Evolutionary conservation across 2,797 vertebrate genomes (phyloP), one percentile per base, ranked within the genome.

Genomic region (Yasuhikotakia modesta): DNA sequence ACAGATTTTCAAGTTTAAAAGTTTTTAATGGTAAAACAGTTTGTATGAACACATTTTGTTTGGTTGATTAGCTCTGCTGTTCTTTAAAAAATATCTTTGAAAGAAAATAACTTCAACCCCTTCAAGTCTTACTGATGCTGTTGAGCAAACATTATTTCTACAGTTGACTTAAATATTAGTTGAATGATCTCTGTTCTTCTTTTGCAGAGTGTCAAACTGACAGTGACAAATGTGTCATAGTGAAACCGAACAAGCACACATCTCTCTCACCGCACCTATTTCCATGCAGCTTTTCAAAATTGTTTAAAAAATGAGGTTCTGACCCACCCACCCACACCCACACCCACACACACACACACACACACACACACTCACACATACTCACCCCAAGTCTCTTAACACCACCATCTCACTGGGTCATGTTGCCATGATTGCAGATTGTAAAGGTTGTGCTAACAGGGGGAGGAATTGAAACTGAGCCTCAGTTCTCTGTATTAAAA

Each of bases 401-500:
- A 74, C 80, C 58, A 22, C 66, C 19, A 5, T 55, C 45, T 82
- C 12, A 22, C 73, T 19, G 64, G 22, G 27, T 52, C 17, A 32
- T n/a, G 27, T 81, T 17, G 22, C 68, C 78, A 82, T 84, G 71
- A 80, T 61, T 63, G 78, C 76, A 57, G 69, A 78, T 52, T 64
- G 53, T 73, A 43, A 79, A 84, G 68, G 81, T 81, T 55, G 21
- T 64, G 84, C 84, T 87, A 74, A 74, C 78, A 86, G 78, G 80
- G 24, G 24, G 50, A 76, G 90, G 89, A 90, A 90, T 80, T 86
- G 90, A 92, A 91, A 93, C 85, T 70, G 52, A 65, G 21, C 6
- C 57, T 10, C 73, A 81, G 82, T 89, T 90, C 89, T 70, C 60
- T 43, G 63, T 77, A 61, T 73, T 73, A 53, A 69, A 68, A 76